Percentiles rank a stretch among this genome's conserved stretches.
Conservation (phyloP, 2,888 invertebrate species). For the Craniophora ligustri region DNA sequence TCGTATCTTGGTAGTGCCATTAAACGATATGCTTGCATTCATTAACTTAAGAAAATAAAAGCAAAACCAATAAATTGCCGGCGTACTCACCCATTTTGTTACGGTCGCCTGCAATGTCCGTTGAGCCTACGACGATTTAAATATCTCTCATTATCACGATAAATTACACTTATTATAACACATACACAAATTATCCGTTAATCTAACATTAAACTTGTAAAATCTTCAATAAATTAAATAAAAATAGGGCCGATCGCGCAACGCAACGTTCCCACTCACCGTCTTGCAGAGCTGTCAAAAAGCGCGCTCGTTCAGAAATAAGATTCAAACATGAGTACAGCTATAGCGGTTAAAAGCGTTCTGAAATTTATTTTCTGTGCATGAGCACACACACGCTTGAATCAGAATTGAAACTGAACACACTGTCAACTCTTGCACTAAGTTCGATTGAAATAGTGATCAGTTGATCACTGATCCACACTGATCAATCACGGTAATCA, state of each 20-base stretch:
- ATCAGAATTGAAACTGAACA: conserved; percentile 27
- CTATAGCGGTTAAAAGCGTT: conserved; percentile 37
- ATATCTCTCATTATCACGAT: conserved; percentile 74
- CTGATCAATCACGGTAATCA: no score
- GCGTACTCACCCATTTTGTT: conserved; percentile 84
- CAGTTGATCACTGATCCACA: no score
- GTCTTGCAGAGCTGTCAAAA: conserved; percentile 63
- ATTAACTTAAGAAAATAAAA: conserved; percentile 50
- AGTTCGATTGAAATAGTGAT: no score
- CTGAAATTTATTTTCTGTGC: conserved; percentile 31
- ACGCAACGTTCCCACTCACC: conserved; percentile 43
- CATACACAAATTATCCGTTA: conserved; percentile 55
- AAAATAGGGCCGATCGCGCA: conserved; percentile 27
- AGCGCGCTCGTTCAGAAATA: conserved; percentile 65
- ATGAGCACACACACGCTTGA: conserved; percentile 34
- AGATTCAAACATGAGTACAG: conserved; percentile 8
- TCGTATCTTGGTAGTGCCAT: conserved; percentile 1
- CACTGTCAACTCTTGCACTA: no score
- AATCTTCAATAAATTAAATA: conserved; percentile 48
- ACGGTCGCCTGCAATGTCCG: conserved; percentile 55
- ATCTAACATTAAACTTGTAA: conserved; percentile 51
- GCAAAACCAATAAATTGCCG: conserved; percentile 65
- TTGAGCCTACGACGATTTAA: conserved; percentile 58
- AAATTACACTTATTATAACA: conserved; percentile 65
- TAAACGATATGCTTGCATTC: conserved; percentile 18